Percentiles rank a stretch among this genome's conserved stretches.
These are phyloP conservation scores for Dinocampus coccinellae DNA, from an alignment of 2,888 invertebrate genomes.

Conservation along the genomic window DNA sequence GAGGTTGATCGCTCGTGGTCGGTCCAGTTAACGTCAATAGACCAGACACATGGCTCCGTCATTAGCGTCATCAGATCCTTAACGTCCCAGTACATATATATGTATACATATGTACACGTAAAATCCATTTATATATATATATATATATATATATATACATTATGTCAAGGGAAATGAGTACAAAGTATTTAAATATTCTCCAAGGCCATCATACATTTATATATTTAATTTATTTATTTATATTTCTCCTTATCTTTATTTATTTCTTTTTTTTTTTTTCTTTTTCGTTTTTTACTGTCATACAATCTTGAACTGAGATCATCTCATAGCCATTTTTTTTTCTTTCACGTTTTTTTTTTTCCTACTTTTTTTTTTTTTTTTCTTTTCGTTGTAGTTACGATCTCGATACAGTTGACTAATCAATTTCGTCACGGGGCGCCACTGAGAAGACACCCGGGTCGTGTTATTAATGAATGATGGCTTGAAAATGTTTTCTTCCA, in stretches of 20 bases:
- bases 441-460: slow-evolving; percentile 33
- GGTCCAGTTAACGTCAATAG: slow-evolving; percentile 60
- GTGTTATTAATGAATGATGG: slow-evolving; percentile 32
- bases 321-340: slow-evolving; percentile 14
- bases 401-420: slow-evolving; percentile 37
- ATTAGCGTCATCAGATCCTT: slow-evolving; percentile 61
- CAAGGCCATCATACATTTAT: slow-evolving; percentile 1
- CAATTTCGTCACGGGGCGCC: slow-evolving; percentile 36
- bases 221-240: neutral
- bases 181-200: neutral
- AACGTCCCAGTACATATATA: slow-evolving; percentile 46
- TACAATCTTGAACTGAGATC: slow-evolving; percentile 20
- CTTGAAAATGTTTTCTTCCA: neutral
- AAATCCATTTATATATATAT: neutral
- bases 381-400: slow-evolving; percentile 21
- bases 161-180: neutral
- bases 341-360: no score
- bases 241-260: neutral
- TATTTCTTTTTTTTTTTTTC: neutral
- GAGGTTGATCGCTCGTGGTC: slow-evolving; percentile 35
- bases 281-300: neutral
- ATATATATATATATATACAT: neutral
- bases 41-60: slow-evolving; percentile 58
- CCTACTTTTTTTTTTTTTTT: no score
- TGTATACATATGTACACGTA: neutral